A percentile compares a stretch with the other conserved stretches of the same genome.
phyloP scores from a whole-genome alignment of 2,888 invertebrate genomes.

The Polymixis lichenea region DNA sequence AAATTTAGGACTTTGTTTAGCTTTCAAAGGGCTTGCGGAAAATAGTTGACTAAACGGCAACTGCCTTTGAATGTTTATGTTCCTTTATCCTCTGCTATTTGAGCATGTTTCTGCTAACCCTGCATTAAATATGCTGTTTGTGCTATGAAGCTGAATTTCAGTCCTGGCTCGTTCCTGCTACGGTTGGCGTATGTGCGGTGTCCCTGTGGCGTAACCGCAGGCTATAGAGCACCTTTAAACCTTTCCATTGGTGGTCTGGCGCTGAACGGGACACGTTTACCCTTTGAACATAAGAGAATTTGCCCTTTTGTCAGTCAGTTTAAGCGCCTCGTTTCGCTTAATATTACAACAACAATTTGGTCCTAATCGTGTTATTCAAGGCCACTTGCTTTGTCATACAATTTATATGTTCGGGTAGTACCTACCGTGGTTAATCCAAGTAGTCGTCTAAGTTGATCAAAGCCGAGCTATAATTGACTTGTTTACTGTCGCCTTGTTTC shows the following conservation, averaged over 20 bases:
- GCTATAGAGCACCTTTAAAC: constrained; percentile 58
- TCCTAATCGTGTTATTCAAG: constrained; percentile 24
- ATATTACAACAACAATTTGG: constrained; percentile 23
- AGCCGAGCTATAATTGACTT: constrained; percentile 40
- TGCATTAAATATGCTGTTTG: constrained; percentile 67
- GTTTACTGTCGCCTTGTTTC: constrained; percentile 26
- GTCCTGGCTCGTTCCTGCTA: constrained; percentile 55
- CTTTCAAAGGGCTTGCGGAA: constrained; percentile 45
- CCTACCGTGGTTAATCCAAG: constrained; percentile 31
- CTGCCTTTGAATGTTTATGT: constrained; percentile 46
- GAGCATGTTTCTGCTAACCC: constrained; percentile 37
- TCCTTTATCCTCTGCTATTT: constrained; percentile 47
- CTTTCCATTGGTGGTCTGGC: constrained; percentile 42
- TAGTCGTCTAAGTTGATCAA: constrained; percentile 26
- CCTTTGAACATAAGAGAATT: constrained; percentile 46
- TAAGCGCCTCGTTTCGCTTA: constrained; percentile 13
- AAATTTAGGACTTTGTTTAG: constrained; percentile 43
- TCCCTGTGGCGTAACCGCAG: constrained; percentile 49
- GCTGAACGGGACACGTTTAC: constrained; percentile 20
- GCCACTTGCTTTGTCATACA: constrained; percentile 35
- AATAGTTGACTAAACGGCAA: constrained; percentile 37
- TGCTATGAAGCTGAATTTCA: constrained; percentile 47
- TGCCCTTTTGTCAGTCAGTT: constrained; percentile 29
- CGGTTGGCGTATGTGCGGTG: constrained; percentile 31
- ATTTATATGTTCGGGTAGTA: constrained; percentile 27